Evolutionary conservation across 2,113 vertebrate species (phyloP).

Genomic region (Nothobranchius furzeri): DNA sequence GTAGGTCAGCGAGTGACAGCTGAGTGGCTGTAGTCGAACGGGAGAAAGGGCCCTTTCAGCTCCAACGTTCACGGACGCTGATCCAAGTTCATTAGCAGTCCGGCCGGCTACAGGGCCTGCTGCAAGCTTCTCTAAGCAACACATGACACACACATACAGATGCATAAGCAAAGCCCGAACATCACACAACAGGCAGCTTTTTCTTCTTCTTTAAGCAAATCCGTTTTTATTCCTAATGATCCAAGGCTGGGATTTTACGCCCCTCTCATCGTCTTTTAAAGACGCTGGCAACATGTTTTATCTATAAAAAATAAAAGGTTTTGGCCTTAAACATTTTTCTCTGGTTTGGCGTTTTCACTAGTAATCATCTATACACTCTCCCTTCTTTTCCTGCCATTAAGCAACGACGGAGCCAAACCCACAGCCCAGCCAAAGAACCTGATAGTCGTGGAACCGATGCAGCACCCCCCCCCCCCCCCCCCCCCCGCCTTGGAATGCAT

Average conservation of each 20-base stretch:
- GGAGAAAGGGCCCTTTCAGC: constrained; percentile 76
- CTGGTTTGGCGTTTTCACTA: constrained; percentile 72
- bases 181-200: constrained; percentile 62
- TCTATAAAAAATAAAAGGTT: constrained; percentile 75
- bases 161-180: constrained; percentile 40
- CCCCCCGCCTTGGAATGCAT: constrained; percentile 72
- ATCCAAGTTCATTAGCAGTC: constrained; percentile 81
- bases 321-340: constrained; percentile 65
- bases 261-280: constrained; percentile 51
- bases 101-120: constrained; percentile 47
- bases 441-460: constrained; percentile 81
- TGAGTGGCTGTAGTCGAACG: constrained; percentile 50
- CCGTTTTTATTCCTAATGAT: constrained; percentile 55
- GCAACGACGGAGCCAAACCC: constrained; percentile 70
- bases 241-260: constrained; percentile 61
- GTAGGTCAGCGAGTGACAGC: constrained; percentile 73
- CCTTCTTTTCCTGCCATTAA: constrained; percentile 71
- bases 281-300: constrained; percentile 62
- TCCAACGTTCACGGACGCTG: constrained; percentile 49
- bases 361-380: constrained; percentile 72
- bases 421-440: constrained; percentile 76
- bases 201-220: constrained; percentile 57
- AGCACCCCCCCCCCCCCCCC: constrained; percentile 39
- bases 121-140: constrained; percentile 62
- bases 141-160: constrained; percentile 50